Percentiles rank a stretch among this genome's conserved stretches.
These are phyloP conservation scores for Apogon hyalosoma DNA, from an alignment of 2,797 vertebrate species.

Conservation along the genomic window DNA sequence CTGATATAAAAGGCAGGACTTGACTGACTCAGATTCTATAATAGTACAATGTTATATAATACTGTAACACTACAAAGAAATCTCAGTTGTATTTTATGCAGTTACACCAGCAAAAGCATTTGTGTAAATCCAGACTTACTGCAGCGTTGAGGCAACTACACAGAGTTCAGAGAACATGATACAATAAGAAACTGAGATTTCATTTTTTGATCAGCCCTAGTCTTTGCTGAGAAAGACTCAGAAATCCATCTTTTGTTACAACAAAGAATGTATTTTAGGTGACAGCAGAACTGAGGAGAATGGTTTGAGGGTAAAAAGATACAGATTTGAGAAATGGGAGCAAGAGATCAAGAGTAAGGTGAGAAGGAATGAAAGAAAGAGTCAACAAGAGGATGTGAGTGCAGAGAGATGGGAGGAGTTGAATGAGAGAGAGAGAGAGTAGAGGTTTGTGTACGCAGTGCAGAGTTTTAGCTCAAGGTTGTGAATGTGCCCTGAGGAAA, in stretches of 20 bases:
- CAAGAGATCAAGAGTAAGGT: constrained; percentile 7
- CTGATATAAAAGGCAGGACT: no score
- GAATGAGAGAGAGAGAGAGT: constrained; percentile 3
- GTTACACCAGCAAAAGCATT: no score
- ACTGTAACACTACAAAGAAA: no score
- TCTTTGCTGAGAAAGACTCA: no score
- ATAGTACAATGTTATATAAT: no score
- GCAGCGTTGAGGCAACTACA: no score
- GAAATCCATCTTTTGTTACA: not conserved
- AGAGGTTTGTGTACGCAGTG: not conserved
- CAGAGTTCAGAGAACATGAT: no score
- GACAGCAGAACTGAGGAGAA: not conserved
- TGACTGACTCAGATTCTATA: no score
- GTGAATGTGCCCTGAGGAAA: constrained; percentile 41
- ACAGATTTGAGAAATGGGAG: not conserved
- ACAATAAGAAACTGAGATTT: no score
- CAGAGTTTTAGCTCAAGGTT: constrained; percentile 18
- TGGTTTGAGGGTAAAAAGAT: not conserved
- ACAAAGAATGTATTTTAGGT: not conserved
- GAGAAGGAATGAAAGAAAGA: not conserved
- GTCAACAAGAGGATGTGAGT: not conserved
- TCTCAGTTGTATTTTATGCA: no score
- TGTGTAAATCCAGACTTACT: no score
- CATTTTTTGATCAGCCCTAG: no score
- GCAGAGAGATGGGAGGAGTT: not conserved